Base-by-base conservation (phyloP, 1,140 invertebrate genomes). In the Drosophila nebulosa region DNA sequence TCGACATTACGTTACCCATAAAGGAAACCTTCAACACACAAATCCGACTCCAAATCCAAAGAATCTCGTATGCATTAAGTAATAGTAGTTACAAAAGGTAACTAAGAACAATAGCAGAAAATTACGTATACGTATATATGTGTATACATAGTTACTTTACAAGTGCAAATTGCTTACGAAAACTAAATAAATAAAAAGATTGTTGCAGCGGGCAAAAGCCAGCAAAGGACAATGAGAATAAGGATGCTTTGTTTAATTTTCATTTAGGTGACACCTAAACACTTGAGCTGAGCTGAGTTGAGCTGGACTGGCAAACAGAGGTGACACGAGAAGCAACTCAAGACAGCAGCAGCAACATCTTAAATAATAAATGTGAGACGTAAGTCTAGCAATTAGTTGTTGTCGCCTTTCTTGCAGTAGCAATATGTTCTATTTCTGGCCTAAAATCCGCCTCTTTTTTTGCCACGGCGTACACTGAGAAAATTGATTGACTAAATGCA, bases 171-270 rank as follows among this genome's bases (percentile, higher is more conserved):
- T 59, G 72, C 42, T 65, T 53, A 69, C 71, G 55, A 69, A 75
- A 75, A 75, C 73, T 75, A 75, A 75, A 75, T 75, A 75, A 75
- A 75, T 75, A 75, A 75, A 74, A 68, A 51, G 42, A 75, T 46
- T 46, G 39, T 46, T 75, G 65, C 50, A 57, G 50, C 12, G 39
- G 14, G 7, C n/a, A 35, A 16, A 26, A 22, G n/a, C n/a, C n/a
- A n/a, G n/a, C 22, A 39, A 18, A 5, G 35, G 5, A 22, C 12
- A 30, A 32, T 22, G 53, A 10, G 10, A 24, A 60, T 58, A 22
- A 63, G 61, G 67, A 74, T 63, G 74, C 81, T 75, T 88, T 86
- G 81, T 86, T 86, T 86, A 86, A 78, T 88, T 86, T 66, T 86
- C 81, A 86, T 86, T 86, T 86, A 74, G 74, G 68, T 30, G 71